These are phyloP conservation scores for Struthidea cinerea DNA, from an alignment of 2,113 vertebrate genomes.

Conservation along the genomic window DNA sequence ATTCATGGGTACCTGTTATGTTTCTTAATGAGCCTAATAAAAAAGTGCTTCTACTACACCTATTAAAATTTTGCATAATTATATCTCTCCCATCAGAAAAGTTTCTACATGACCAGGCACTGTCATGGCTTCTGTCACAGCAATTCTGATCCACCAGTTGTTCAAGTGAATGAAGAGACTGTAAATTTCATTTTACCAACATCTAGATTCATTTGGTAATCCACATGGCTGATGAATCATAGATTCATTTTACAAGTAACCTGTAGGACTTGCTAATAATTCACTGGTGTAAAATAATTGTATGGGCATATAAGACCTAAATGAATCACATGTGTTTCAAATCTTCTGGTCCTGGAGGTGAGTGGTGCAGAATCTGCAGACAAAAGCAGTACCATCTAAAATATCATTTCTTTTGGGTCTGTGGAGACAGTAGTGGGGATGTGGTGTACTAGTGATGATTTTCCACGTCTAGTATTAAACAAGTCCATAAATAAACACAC, in stretches of 20 bases:
- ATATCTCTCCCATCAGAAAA: neutral
- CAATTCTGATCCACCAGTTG: neutral
- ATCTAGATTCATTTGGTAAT: neutral
- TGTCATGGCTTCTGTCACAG: neutral
- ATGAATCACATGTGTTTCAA: neutral
- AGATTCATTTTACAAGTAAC: neutral
- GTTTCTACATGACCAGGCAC: neutral
- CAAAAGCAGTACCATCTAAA: neutral
- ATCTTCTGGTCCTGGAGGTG: neutral
- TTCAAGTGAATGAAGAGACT: neutral
- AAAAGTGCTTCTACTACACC: neutral
- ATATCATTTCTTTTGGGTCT: neutral
- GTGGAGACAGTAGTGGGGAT: neutral
- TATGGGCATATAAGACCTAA: neutral
- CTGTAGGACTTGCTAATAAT: neutral
- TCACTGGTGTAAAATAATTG: neutral
- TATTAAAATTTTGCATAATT: neutral
- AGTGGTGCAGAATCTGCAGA: neutral
- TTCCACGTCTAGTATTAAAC: neutral
- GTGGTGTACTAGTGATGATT: neutral
- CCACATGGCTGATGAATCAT: neutral
- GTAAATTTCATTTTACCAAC: neutral
- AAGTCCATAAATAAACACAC: neutral
- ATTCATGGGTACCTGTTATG: neutral
- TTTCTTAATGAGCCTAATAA: neutral